phyloP scores from a whole-genome alignment of 2,797 vertebrate genomes.

The Knipowitschia caucasica region DNA sequence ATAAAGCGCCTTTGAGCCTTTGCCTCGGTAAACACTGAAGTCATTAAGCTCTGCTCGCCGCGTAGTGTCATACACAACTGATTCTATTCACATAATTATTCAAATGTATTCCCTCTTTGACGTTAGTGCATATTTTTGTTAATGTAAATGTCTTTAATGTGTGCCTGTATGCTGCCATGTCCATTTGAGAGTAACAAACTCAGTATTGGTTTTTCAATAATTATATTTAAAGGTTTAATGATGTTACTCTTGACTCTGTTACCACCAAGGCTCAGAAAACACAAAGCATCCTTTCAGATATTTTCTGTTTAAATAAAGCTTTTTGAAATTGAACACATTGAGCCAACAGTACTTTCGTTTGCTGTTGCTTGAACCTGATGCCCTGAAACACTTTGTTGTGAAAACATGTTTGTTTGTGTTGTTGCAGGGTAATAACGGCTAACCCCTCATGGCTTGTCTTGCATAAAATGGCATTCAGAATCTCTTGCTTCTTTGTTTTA shows the following conservation, averaged over 20 bases:
- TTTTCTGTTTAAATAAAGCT: constrained; percentile 46
- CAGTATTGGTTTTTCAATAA: constrained; percentile 38
- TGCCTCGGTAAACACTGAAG: constrained; percentile 36
- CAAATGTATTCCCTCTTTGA: constrained; percentile 46
- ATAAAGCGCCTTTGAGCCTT: constrained; percentile 23
- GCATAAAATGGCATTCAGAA: constrained; percentile 38
- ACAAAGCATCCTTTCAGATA: constrained; percentile 40
- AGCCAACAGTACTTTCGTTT: constrained; percentile 46
- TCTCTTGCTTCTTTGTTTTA: constrained; percentile 74
- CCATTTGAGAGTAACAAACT: constrained; percentile 33
- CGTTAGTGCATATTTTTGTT: constrained; percentile 33
- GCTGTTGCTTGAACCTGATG: constrained; percentile 41
- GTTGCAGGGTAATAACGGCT: constrained; percentile 44
- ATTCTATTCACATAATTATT: constrained; percentile 51
- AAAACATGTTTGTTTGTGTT: constrained; percentile 42
- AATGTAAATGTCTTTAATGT: constrained; percentile 31
- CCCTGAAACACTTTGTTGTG: constrained; percentile 41
- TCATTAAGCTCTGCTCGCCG: constrained; percentile 16
- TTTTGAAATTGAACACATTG: constrained; percentile 18
- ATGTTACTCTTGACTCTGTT: constrained; percentile 18
- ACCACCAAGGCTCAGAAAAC: constrained; percentile 26
- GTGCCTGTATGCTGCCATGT: constrained; percentile 22
- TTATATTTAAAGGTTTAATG: constrained; percentile 37
- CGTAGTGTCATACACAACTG: constrained; percentile 34
- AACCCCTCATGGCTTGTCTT: constrained; percentile 42